These are phyloP conservation scores for Epinotia nisella DNA, from an alignment of 2,888 invertebrate species.

Conservation along the genomic window DNA sequence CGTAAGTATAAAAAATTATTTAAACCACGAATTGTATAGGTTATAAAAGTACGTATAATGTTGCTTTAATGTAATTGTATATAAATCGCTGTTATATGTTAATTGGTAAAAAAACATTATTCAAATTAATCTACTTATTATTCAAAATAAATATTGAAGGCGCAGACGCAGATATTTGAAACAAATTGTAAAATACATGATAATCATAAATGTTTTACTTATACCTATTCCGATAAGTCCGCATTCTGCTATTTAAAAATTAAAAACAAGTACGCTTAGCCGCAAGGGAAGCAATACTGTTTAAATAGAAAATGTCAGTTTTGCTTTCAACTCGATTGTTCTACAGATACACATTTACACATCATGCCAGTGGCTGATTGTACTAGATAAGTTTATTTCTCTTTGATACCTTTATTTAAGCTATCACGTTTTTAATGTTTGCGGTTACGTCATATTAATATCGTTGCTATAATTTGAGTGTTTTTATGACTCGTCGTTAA, in stretches of 20 bases:
- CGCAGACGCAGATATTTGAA: conserved; percentile 59
- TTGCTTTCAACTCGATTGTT: background rate
- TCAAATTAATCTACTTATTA: conserved; percentile 17
- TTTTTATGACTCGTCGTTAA: conserved; percentile 40
- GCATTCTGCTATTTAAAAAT: conserved; percentile 34
- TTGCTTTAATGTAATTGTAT: background rate
- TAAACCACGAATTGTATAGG: background rate
- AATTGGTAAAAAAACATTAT: conserved; percentile 16
- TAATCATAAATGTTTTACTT: conserved; percentile 75
- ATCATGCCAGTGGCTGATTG: conserved; percentile 14
- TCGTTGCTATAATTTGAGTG: conserved; percentile 27
- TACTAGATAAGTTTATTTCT: conserved; percentile 62
- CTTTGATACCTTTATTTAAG: conserved; percentile 44
- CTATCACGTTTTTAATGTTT: conserved; percentile 37
- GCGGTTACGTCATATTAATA: conserved; percentile 33
- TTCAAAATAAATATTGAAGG: conserved; percentile 37
- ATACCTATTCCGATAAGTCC: conserved; percentile 71
- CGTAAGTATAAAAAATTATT: background rate
- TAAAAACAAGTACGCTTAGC: conserved; percentile 52
- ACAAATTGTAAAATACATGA: conserved; percentile 71
- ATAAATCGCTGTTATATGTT: conserved; percentile 12
- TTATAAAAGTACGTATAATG: conserved; percentile 3
- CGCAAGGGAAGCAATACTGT: background rate
- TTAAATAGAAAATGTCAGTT: background rate
- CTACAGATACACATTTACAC: background rate